Evolutionary conservation across 2,113 vertebrate genomes (phyloP).

Genomic region (Rhadina sibilatrix): DNA sequence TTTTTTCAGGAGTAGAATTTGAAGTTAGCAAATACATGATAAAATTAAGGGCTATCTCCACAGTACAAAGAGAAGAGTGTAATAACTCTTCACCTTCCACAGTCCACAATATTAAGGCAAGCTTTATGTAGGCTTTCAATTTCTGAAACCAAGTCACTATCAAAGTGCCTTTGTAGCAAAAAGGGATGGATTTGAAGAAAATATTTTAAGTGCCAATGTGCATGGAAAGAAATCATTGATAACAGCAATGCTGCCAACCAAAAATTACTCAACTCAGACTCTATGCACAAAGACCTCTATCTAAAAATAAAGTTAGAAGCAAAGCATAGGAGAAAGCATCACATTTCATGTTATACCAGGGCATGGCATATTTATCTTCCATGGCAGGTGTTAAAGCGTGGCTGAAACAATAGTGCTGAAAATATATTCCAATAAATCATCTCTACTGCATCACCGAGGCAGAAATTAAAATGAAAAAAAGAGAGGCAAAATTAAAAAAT

Average conservation of each 20-base stretch:
- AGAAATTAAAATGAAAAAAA: not conserved
- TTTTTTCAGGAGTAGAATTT: not conserved
- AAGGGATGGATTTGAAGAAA: not conserved
- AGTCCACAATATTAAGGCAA: not conserved
- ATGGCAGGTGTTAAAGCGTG: not conserved
- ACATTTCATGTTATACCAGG: not conserved
- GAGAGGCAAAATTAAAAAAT: not conserved
- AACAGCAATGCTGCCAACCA: not conserved
- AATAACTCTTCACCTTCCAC: not conserved
- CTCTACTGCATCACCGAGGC: not conserved
- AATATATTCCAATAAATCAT: not conserved
- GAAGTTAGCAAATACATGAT: not conserved
- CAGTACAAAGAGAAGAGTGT: not conserved
- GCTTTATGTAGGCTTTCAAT: not conserved
- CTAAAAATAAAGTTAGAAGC: not conserved
- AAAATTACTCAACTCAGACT: not conserved
- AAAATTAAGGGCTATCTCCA: not conserved
- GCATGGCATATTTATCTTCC: not conserved
- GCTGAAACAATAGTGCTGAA: constrained; percentile 11
- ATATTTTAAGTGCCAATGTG: not conserved
- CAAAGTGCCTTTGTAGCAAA: not conserved
- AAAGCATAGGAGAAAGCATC: not conserved
- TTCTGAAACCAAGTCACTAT: not conserved
- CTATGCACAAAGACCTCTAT: not conserved
- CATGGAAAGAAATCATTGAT: not conserved